Conservation (phyloP, 2,888 invertebrate species). For the Cantharis flavilabris region DNA sequence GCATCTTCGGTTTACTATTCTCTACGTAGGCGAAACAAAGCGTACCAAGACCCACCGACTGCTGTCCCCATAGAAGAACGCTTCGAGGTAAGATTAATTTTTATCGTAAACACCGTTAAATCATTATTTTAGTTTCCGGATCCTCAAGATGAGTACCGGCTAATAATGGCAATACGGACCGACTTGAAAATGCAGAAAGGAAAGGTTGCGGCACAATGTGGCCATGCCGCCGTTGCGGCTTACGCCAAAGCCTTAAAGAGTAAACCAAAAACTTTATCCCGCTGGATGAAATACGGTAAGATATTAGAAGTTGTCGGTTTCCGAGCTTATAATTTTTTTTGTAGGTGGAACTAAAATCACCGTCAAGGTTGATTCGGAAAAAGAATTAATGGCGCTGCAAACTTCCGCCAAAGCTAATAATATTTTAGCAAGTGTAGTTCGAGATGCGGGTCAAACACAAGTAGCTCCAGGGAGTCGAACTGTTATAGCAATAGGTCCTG, state of each 20-base stretch:
- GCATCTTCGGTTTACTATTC: conserved; percentile 46
- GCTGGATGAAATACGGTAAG: conserved; percentile 57
- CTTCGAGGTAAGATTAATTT: conserved; percentile 44
- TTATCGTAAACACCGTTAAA: background rate
- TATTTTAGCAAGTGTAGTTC: conserved; percentile 74
- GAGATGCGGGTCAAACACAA: conserved; percentile 94
- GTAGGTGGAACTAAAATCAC: conserved; percentile 85
- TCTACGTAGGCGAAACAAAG: conserved; percentile 34
- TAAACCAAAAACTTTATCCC: conserved; percentile 64
- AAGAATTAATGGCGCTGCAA: conserved; percentile 70
- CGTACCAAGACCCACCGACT: conserved; percentile 4
- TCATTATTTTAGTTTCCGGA: conserved; percentile 43
- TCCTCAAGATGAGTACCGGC: conserved; percentile 67
- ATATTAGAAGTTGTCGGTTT: background rate
- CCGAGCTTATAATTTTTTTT: background rate
- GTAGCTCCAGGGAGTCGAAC: conserved; percentile 87
- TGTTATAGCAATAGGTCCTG: conserved; percentile 93
- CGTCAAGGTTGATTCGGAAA: conserved; percentile 78
- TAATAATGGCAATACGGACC: conserved; percentile 84
- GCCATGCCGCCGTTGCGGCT: conserved; percentile 91
- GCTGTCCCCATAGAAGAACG: conserved; percentile 44
- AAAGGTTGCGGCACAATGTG: conserved; percentile 91
- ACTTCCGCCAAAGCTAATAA: conserved; percentile 71
- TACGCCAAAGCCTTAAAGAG: conserved; percentile 71
- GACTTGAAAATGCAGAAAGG: conserved; percentile 96